These are phyloP conservation scores for Sitta carolinensis DNA, from an alignment of 2,797 vertebrate species.

Conservation along the genomic window DNA sequence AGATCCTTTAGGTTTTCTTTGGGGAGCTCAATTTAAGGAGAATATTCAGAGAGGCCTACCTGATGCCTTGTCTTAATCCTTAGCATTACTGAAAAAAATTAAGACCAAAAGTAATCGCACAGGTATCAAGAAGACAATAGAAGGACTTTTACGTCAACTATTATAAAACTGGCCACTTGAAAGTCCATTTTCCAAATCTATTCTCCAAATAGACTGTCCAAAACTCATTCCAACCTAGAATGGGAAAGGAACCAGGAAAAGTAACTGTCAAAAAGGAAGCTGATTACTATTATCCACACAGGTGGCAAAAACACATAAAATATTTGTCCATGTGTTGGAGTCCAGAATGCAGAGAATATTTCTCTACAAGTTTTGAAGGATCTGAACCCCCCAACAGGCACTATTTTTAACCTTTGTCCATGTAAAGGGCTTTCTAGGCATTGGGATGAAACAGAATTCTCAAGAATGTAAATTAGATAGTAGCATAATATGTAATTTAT, in stretches of 20 bases:
- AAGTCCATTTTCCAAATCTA: background rate
- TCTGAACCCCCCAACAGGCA: too few species aligned
- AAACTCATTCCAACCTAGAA: background rate
- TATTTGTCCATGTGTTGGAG: background rate
- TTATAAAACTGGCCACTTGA: background rate
- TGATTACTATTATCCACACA: background rate
- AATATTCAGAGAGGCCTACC: background rate
- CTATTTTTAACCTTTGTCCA: too few species aligned
- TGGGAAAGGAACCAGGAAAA: background rate
- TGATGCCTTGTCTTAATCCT: background rate
- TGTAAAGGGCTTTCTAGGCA: too few species aligned
- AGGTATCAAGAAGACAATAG: background rate
- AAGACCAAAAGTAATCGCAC: background rate
- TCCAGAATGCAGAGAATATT: too few species aligned
- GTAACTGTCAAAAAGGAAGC: background rate
- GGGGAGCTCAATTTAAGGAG: background rate
- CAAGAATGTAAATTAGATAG: too few species aligned
- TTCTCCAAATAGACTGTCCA: background rate
- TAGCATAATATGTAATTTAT: too few species aligned
- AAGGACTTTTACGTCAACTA: background rate
- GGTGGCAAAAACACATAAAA: background rate
- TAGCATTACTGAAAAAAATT: background rate
- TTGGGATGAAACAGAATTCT: too few species aligned
- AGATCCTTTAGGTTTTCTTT: background rate
- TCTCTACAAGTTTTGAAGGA: too few species aligned